Evolutionary conservation across 2,113 vertebrate species (phyloP), one percentile per base, ranked within the genome.

Genomic region (Archocentrus centrarchus): DNA sequence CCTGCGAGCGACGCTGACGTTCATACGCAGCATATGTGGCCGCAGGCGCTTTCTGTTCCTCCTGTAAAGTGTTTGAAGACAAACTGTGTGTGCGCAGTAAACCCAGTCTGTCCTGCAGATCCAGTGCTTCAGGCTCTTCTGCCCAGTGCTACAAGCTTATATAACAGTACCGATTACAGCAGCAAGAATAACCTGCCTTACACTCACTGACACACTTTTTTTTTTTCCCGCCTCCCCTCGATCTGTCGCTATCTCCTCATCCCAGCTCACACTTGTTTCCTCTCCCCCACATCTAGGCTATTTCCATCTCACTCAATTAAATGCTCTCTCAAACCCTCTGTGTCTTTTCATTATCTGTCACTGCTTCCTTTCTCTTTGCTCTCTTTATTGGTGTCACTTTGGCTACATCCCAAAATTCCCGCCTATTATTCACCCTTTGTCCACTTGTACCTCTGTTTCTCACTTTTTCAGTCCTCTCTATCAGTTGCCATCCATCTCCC

Each of bases 141-240:
- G 50, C 75, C 75, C 83, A 20, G 59, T 76, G 73, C 83, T 84
- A 64, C 84, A 37, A 79, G 68, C 77, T 94, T 94, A 88, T 88
- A 80, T 93, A 93, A 93, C 80, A 82, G 58, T 14, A 83, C 78
- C 83, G 89, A 88, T 90, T 85, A 85, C 89, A 90, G 73, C 82
- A 88, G 79, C 83, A 70, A 82, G 66, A 83, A 73, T 91, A 89
- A 91, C 91, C 83, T 91, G 88, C 82, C n/a, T 24, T 84, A 79
- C 44, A 81, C 89, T 75, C 62, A 30, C 80, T 92, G 89, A 91
- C 91, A 92, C 88, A 88, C 86, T 82, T 88, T 88, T 60, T 84
- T 73, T 77, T 55, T 79, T 2, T 2, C 55, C 13, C 7, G 3
- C 70, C 35, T 75, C 81, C 59, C n/a, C 77, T 85, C 35, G 17